Conservation (phyloP, 2,113 vertebrate species). For the Perccottus glenii region DNA sequence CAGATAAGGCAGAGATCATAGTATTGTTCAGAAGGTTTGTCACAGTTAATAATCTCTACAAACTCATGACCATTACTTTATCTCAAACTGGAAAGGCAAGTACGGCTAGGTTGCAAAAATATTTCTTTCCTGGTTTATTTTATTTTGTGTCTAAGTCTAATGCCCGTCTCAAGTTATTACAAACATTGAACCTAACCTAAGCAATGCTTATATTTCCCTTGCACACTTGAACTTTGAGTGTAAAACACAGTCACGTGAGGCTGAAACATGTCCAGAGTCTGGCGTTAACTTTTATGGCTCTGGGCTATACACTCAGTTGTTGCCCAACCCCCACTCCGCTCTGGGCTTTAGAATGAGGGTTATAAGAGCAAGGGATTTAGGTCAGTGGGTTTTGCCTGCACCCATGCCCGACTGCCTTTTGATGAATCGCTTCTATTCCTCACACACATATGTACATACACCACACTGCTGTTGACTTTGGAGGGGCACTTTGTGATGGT, state of each 20-base stretch:
- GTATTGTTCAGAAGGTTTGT: background rate
- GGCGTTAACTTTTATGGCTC: slow-evolving; percentile 46
- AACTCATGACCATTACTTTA: background rate
- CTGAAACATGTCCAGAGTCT: slow-evolving; percentile 41
- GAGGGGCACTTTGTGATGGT: background rate
- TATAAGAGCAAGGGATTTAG: slow-evolving; percentile 62
- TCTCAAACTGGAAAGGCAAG: background rate
- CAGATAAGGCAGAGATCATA: background rate
- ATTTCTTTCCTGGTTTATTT: too few species aligned
- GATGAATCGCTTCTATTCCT: slow-evolving; percentile 37
- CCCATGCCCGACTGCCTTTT: slow-evolving; percentile 47
- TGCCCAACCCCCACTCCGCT: background rate
- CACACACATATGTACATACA: slow-evolving; percentile 12
- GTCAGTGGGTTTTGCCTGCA: slow-evolving; percentile 59
- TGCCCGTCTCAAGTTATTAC: background rate
- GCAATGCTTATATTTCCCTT: slow-evolving; percentile 11
- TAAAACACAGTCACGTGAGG: slow-evolving; percentile 51
- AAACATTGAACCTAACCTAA: background rate
- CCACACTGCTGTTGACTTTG: background rate
- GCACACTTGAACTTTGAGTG: slow-evolving; percentile 23
- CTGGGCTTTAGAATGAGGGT: slow-evolving; percentile 50
- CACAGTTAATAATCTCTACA: too few species aligned
- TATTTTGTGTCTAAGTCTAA: too few species aligned
- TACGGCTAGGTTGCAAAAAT: background rate
- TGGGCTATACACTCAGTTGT: slow-evolving; percentile 1